Percentiles rank a stretch among this genome's conserved stretches.
Evolutionary conservation across 2,888 invertebrate genomes (phyloP).

Genomic region (Lissocephala sabroskyi): DNA sequence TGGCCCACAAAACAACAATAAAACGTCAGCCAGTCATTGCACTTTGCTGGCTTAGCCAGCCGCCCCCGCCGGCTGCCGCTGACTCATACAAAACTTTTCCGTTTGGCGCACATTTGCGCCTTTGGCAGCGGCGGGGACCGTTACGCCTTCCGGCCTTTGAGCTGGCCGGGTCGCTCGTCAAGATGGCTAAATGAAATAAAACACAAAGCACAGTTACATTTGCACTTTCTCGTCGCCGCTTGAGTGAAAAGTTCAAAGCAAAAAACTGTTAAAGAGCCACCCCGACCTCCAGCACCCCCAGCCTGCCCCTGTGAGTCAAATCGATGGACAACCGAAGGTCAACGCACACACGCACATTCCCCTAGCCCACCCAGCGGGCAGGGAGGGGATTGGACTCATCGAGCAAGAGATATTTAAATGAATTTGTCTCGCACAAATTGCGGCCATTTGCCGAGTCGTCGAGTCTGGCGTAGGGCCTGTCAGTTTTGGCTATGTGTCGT

Average conservation of each 20-base stretch:
- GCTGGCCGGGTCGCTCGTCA: constrained; percentile 12
- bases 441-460: constrained; percentile 47
- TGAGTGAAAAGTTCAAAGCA: constrained; percentile 49
- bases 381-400: constrained; percentile 1
- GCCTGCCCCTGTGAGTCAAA: constrained; percentile 39
- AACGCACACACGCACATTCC: constrained; percentile 4
- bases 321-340: constrained; percentile 35
- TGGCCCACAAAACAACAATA: constrained; percentile 45
- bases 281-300: no score
- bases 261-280: constrained; percentile 37
- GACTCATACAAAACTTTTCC: constrained; percentile 18
- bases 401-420: constrained; percentile 57
- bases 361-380: not conserved
- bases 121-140: constrained; percentile 24
- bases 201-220: constrained; percentile 44
- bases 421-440: constrained; percentile 66
- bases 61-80: constrained; percentile 7
- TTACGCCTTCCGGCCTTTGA: constrained; percentile 48
- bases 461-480: constrained; percentile 13
- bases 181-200: constrained; percentile 23
- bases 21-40: constrained; percentile 57
- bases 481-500: constrained; percentile 60
- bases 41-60: constrained; percentile 25
- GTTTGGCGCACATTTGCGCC: constrained; percentile 37
- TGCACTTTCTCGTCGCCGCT: constrained; percentile 23